Percentiles rank a stretch among this genome's conserved stretches.
phyloP scores from a whole-genome alignment of 2,113 vertebrate genomes.

The Collichthys lucidus region DNA sequence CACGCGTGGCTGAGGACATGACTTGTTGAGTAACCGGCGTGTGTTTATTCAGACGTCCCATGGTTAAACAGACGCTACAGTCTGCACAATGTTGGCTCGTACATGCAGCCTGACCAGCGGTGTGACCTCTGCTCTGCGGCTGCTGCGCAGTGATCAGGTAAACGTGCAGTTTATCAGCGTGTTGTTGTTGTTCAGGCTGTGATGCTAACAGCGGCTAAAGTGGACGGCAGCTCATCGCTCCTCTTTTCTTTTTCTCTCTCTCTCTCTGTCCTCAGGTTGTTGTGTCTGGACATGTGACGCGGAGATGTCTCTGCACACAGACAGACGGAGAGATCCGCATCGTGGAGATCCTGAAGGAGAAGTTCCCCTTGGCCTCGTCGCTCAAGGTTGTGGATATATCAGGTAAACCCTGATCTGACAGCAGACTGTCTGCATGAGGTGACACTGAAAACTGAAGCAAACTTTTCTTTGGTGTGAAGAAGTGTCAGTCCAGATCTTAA shows the following conservation, averaged over 20 bases:
- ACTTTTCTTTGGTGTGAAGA: too few relatives aligned
- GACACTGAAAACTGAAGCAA: too few relatives aligned
- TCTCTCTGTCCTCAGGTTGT: constrained; percentile 53
- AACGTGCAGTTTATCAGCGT: neutral
- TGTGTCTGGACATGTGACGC: constrained; percentile 17
- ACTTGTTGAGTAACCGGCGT: constrained; percentile 22
- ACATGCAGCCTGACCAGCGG: constrained; percentile 21
- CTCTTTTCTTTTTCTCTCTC: constrained; percentile 37
- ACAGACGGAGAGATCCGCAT: constrained; percentile 89
- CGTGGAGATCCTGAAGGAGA: constrained; percentile 84
- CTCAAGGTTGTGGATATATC: constrained; percentile 94
- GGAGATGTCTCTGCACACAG: constrained; percentile 80
- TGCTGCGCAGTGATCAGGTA: constrained; percentile 63
- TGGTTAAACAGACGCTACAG: neutral
- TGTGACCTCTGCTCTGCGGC: constrained; percentile 58
- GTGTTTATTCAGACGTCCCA: neutral
- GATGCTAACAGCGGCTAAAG: neutral
- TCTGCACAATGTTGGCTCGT: constrained; percentile 51
- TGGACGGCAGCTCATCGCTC: neutral
- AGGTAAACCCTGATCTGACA: constrained; percentile 75
- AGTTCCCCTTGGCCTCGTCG: constrained; percentile 88
- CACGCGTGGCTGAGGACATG: constrained; percentile 50
- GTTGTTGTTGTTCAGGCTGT: neutral
- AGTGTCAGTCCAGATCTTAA: neutral
- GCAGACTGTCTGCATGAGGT: neutral